Evolutionary conservation across 2,797 vertebrate species (phyloP).

Genomic region (Sandelia bainsii): DNA sequence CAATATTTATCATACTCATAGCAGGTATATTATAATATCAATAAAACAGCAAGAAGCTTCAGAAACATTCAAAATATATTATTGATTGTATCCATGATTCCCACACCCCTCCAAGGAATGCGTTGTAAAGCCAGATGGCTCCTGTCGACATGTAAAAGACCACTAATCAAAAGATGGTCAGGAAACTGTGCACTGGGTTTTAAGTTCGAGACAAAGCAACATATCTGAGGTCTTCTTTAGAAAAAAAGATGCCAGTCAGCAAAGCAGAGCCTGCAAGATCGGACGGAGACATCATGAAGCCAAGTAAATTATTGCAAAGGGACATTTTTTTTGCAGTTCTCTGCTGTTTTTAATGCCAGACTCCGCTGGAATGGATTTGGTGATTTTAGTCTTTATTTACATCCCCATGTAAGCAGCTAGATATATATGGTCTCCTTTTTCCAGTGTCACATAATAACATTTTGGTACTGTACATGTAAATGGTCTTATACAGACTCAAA

Average conservation of each 20-base stretch:
- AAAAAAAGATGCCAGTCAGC: slow-evolving; percentile 69
- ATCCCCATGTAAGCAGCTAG: slow-evolving; percentile 64
- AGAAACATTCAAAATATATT: slow-evolving; percentile 84
- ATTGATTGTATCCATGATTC: slow-evolving; percentile 77
- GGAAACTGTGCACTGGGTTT: slow-evolving; percentile 70
- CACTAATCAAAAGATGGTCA: slow-evolving; percentile 67
- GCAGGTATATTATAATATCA: slow-evolving; percentile 82
- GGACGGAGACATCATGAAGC: slow-evolving; percentile 75
- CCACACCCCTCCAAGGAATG: slow-evolving; percentile 66
- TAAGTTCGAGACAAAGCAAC: slow-evolving; percentile 74
- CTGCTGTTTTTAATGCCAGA: slow-evolving; percentile 66
- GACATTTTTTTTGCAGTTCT: slow-evolving; percentile 68
- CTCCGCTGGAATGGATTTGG: slow-evolving; percentile 63
- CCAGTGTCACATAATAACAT: slow-evolving; percentile 64
- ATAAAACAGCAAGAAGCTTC: slow-evolving; percentile 84
- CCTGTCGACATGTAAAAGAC: slow-evolving; percentile 71
- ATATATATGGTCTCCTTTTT: slow-evolving; percentile 59
- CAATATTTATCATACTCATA: slow-evolving; percentile 84
- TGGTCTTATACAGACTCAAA: slow-evolving; percentile 68
- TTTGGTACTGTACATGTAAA: slow-evolving; percentile 66
- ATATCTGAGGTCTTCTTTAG: slow-evolving; percentile 68
- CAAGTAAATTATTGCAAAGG: slow-evolving; percentile 84
- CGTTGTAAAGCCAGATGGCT: slow-evolving; percentile 65
- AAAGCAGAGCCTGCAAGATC: slow-evolving; percentile 69
- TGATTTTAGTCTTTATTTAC: slow-evolving; percentile 67